These are phyloP conservation scores for Morpho deidamia DNA, from an alignment of 2,888 invertebrate species.

Conservation along the genomic window DNA sequence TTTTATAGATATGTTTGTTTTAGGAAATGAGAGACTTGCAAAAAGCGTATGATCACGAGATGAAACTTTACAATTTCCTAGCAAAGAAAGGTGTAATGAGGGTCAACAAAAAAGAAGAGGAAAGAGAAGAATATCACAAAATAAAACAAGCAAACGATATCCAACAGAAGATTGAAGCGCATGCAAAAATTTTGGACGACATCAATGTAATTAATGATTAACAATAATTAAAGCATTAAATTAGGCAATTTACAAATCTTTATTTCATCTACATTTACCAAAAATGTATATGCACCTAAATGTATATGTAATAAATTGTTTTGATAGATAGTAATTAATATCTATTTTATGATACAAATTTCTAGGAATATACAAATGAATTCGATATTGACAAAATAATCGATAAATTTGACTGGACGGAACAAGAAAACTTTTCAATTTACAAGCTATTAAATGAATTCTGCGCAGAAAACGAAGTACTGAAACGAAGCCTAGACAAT, in stretches of 20 bases:
- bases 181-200: slow-evolving; percentile 43
- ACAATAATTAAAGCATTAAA: too few relatives aligned
- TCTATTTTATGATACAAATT: slow-evolving; percentile 3
- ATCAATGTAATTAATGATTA: slow-evolving; percentile 40
- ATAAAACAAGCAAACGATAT: slow-evolving; percentile 33
- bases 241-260: too few relatives aligned
- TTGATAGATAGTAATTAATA: neutral
- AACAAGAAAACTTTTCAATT: slow-evolving; percentile 86
- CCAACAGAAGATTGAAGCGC: slow-evolving; percentile 32
- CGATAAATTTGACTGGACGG: slow-evolving; percentile 80
- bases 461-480: slow-evolving; percentile 54
- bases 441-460: slow-evolving; percentile 84
- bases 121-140: slow-evolving; percentile 29
- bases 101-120: slow-evolving; percentile 77
- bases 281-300: too few relatives aligned
- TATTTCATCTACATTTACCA: too few relatives aligned
- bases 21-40: slow-evolving; percentile 88
- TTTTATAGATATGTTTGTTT: neutral
- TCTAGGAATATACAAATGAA: slow-evolving; percentile 71
- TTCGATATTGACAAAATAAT: slow-evolving; percentile 72
- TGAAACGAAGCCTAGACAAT: slow-evolving; percentile 32
- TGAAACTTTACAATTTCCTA: slow-evolving; percentile 84
- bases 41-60: slow-evolving; percentile 84
- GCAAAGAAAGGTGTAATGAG: slow-evolving; percentile 83
- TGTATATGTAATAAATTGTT: too few relatives aligned